Percentiles rank a stretch among this genome's conserved stretches.
Evolutionary conservation across 2,113 vertebrate species (phyloP).

Genomic region (Delphinapterus leucas): DNA sequence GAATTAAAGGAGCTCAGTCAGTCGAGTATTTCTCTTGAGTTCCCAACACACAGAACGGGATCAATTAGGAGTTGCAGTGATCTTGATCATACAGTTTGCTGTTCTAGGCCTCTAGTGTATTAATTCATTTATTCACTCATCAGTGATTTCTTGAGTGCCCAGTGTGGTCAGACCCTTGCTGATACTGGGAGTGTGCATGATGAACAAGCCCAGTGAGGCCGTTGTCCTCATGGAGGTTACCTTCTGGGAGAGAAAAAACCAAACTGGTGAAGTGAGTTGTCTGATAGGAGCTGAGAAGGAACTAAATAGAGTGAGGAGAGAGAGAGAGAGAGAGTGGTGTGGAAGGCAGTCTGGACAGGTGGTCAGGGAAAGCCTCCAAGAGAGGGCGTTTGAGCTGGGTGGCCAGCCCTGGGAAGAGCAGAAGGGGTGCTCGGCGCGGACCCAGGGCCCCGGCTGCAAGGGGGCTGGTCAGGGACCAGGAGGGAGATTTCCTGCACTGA

Average conservation of each 20-base stretch:
- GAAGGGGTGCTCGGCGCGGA: no score
- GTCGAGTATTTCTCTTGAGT: background rate
- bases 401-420: background rate
- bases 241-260: background rate
- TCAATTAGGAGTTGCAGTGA: background rate
- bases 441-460: background rate
- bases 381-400: background rate
- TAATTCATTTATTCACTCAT: background rate
- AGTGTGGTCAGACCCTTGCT: background rate
- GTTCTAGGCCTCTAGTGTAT: background rate
- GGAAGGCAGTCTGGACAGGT: background rate
- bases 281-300: background rate
- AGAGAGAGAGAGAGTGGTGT: background rate
- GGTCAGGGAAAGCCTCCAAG: background rate
- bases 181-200: background rate
- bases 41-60: background rate
- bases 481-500: background rate
- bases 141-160: background rate
- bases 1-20: background rate
- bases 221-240: background rate
- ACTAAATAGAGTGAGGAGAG: background rate
- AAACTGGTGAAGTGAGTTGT: background rate
- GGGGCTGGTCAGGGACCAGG: background rate
- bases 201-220: background rate
- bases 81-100: background rate